Evolutionary conservation across 1,140 invertebrate genomes (phyloP).

Genomic region (Manduca sexta): DNA sequence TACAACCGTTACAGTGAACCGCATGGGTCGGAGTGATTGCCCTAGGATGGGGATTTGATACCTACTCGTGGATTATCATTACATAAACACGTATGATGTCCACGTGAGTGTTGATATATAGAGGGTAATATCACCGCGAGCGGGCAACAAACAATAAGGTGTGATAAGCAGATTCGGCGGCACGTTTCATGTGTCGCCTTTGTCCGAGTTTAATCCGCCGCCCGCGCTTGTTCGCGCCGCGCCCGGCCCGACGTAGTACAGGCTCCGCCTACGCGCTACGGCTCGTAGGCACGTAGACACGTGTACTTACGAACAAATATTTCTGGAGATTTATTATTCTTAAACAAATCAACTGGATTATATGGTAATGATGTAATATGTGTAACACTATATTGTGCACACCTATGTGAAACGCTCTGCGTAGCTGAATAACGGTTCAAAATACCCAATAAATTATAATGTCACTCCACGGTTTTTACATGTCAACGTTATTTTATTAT

Average conservation of each 20-base stretch:
- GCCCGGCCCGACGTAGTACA: slow-evolving; percentile 4
- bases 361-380: too few relatives aligned
- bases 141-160: slow-evolving; percentile 57
- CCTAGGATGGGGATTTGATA: slow-evolving; percentile 1
- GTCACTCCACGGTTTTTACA: too few relatives aligned
- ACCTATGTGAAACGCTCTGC: too few relatives aligned
- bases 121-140: slow-evolving; percentile 47
- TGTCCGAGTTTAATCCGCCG: slow-evolving; percentile 60
- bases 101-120: slow-evolving; percentile 57
- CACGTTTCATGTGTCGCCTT: slow-evolving; percentile 60
- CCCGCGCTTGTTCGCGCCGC: slow-evolving; percentile 23
- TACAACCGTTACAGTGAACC: too few relatives aligned
- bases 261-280: slow-evolving; percentile 14
- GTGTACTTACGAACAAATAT: too few relatives aligned
- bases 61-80: slow-evolving; percentile 16
- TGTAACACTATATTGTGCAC: too few relatives aligned
- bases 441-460: too few relatives aligned
- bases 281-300: background rate
- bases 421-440: too few relatives aligned
- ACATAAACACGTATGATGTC: slow-evolving; percentile 24
- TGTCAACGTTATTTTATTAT: background rate
- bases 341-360: too few relatives aligned
- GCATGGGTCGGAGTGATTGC: too few relatives aligned
- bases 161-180: slow-evolving; percentile 66
- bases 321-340: too few relatives aligned